Evolutionary conservation across 1,140 invertebrate genomes (phyloP), one percentile per base, ranked within the genome.

Genomic region (Melitaea cinxia): DNA sequence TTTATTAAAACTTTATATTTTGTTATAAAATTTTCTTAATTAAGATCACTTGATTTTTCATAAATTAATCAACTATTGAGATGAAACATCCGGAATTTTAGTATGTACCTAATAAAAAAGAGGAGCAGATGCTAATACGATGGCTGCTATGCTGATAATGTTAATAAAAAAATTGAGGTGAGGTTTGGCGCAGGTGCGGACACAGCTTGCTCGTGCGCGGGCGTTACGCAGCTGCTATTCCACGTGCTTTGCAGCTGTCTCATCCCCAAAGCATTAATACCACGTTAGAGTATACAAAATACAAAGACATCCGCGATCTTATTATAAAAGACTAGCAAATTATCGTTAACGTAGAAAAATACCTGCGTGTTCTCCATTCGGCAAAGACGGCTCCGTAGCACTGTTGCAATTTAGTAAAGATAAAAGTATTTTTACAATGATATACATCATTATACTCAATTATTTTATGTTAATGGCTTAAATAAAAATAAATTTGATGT

Each of bases 231-330:
- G 77, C 85, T 88, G 86, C 78, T 65, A 47, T 53, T 66, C 80
- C 86, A 89, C 86, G 86, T 86, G 85, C 86, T 80, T 45, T 49
- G 65, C 86, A 89, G 82, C 86, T 89, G 86, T 80, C 66, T 67
- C 77, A 76, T 78, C 78, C 77, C 75, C 56, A 72, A 65, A 72
- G 52, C 68, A 60, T 68, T 55, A 45, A n/a, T 9, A 42, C 37
- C 42, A 47, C 21, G 21, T 39, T 39, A 39, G 42, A 47, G 23
- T 21, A 33, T 15, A 21, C 28, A 15, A 54, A 35, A 35, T 15
- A 28, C 33, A 54, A 35, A 30, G 28, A n/a, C 26, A 33, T 54
- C 28, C 21, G 26, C 26, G 26, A 23, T 1, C 15, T 35, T 33
- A 1, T 35, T 33, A 12, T 35, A 12, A 33, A 15, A 33, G 12